Evolutionary conservation across 2,113 vertebrate genomes (phyloP).

Genomic region (Saccopteryx leptura): DNA sequence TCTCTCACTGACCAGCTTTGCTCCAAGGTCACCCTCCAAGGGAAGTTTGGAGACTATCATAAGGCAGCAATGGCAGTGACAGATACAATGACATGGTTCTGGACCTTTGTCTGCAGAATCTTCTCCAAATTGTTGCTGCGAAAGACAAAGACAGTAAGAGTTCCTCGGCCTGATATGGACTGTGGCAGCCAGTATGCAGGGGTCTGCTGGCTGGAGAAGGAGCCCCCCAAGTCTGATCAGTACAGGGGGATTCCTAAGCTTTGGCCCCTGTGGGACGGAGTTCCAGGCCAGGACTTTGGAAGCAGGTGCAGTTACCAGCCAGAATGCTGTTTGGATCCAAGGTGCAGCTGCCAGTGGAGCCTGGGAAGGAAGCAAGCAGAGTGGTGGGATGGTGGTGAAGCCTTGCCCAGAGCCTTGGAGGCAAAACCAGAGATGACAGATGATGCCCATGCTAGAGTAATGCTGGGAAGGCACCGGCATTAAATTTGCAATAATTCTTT

Average conservation of each 20-base stretch:
- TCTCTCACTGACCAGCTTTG: background rate
- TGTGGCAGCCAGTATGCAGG: conserved; percentile 43
- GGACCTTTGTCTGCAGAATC: conserved; percentile 14
- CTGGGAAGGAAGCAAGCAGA: background rate
- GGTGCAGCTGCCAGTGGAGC: background rate
- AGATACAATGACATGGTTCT: background rate
- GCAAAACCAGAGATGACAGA: background rate
- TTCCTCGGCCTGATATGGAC: background rate
- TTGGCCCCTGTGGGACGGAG: background rate
- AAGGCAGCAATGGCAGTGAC: background rate
- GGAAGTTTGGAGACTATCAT: background rate
- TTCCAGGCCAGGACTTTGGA: background rate
- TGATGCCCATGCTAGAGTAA: background rate
- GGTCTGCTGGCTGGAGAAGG: conserved; percentile 29
- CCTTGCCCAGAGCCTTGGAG: background rate
- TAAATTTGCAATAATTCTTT: background rate
- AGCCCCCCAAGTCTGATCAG: background rate
- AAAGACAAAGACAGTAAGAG: background rate
- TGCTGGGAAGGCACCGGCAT: too few species aligned
- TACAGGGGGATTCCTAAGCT: background rate
- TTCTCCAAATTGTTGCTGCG: background rate
- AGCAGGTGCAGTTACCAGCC: background rate
- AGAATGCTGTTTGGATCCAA: background rate
- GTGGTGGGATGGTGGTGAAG: background rate
- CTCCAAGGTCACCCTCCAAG: background rate